phyloP scores from a whole-genome alignment of 1,140 invertebrate genomes.

The Aphidius gifuensis region DNA sequence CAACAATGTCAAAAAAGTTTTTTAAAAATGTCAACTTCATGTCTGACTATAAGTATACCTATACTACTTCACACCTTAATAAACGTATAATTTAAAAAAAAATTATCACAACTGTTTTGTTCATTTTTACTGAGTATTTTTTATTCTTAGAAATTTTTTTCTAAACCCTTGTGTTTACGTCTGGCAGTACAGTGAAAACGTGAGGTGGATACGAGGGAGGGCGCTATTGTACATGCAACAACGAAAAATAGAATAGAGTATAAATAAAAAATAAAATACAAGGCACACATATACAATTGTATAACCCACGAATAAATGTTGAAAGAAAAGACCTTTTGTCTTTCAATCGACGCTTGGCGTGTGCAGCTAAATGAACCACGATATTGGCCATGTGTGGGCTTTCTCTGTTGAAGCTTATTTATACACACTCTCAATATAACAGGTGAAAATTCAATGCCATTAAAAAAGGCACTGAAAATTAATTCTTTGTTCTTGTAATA shows the following conservation, averaged over 20 bases:
- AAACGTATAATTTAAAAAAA: not conserved
- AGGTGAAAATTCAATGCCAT: conserved; percentile 25
- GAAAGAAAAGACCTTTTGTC: conserved; percentile 33
- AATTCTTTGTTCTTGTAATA: conserved; percentile 26
- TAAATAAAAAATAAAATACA: not conserved
- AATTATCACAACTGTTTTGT: not conserved
- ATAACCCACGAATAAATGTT: not conserved
- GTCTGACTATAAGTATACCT: too few species aligned
- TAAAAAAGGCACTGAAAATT: conserved; percentile 22
- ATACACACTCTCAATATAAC: conserved; percentile 4
- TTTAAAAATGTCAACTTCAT: too few species aligned
- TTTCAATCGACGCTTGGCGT: conserved; percentile 35
- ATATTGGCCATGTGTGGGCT: conserved; percentile 10
- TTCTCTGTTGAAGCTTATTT: not conserved
- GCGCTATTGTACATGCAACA: conserved; percentile 17
- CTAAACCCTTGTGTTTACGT: not conserved
- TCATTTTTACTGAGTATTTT: conserved; percentile 5
- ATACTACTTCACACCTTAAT: not conserved
- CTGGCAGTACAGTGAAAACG: conserved; percentile 16
- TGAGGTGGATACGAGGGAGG: conserved; percentile 15
- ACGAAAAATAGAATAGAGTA: too few species aligned
- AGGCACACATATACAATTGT: too few species aligned
- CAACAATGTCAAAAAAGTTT: too few species aligned
- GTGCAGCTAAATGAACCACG: conserved; percentile 20
- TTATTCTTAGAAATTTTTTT: not conserved